Evolutionary conservation across 1,140 invertebrate species (phyloP), one percentile per base, ranked within the genome.

Genomic region (Sweltsa coloradensis): DNA sequence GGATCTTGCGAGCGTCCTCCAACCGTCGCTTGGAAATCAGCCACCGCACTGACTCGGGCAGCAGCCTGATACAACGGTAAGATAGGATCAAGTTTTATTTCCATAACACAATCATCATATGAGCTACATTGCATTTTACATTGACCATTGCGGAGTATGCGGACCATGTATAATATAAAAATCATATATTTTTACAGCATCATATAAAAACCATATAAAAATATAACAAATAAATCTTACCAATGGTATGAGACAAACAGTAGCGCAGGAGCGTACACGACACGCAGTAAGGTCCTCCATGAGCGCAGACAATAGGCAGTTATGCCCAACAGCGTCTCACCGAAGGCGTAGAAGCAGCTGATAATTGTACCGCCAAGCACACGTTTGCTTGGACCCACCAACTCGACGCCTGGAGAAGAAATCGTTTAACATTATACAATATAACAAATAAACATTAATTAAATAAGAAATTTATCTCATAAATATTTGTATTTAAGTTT

Each of bases 331-430:
- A 76, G 58, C 53, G 80, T 76, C 47, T 83, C 72, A 1, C 86
- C 88, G 9, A 83, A 54, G 0, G 84, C 79, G 58, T 83, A 87
- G 47, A 78, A 76, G 25, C 71, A 71, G 31, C 79, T 78, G 24
- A 85, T 76, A 0, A 85, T 55, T 0, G 82, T 78, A 31, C 83
- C 83, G 41, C 76, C 81, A 21, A 86, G 67, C 1, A 85, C 81
- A 52, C 88, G 67, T 44, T 80, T 76, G 51, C 75, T 73, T 3
- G 82, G 78, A 1, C 80, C 81, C 0, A 87, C 80, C 51, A 85
- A 68, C 60, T 91, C 87, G 59, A 89, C 74, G 22, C 80, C 85
- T 85, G 62, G 49, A 70, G 71, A 57, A 53, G 65, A 66, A 34
- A 52, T 18, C 22, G 23, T 18, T 52, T 39, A 49, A 36, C 46